Conservation (phyloP, 2,888 invertebrate species). For the Drosophila mimetica region DNA sequence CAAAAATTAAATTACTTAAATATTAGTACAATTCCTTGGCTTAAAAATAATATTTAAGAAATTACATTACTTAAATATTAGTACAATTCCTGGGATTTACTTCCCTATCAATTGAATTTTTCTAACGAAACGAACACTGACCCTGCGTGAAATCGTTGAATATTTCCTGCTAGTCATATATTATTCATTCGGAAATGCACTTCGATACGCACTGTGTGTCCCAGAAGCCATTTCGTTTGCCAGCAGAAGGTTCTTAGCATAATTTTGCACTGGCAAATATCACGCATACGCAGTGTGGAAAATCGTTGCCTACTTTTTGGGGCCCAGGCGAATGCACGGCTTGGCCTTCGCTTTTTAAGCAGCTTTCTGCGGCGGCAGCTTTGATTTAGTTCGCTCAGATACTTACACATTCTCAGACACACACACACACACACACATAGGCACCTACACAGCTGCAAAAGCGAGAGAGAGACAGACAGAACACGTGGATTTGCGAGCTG, state of each 20-base stretch:
- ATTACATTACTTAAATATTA: no score
- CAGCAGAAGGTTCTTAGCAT: not conserved
- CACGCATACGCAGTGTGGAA: slow-evolving; percentile 22
- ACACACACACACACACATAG: slow-evolving; percentile 6
- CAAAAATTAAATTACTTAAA: no score
- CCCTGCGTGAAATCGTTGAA: not conserved
- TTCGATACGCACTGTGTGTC: slow-evolving; percentile 3
- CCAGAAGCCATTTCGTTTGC: not conserved
- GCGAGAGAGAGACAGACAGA: not conserved
- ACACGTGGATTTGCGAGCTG: slow-evolving; percentile 44
- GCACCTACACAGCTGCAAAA: not conserved
- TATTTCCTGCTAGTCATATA: not conserved
- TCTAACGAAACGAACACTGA: not conserved
- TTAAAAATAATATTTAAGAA: no score
- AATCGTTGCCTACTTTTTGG: slow-evolving; percentile 42
- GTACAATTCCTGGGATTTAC: no score
- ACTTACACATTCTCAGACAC: slow-evolving; percentile 9
- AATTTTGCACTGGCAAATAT: slow-evolving; percentile 5
- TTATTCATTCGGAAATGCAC: not conserved
- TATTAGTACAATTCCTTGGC: no score
- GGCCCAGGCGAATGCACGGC: slow-evolving; percentile 6
- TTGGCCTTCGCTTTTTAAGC: slow-evolving; percentile 14
- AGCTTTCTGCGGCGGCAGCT: slow-evolving; percentile 44
- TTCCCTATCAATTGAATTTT: not conserved
- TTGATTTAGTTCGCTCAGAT: slow-evolving; percentile 56